These are phyloP conservation scores for Drosophila nasuta DNA, from an alignment of 1,140 invertebrate genomes.

Conservation along the genomic window DNA sequence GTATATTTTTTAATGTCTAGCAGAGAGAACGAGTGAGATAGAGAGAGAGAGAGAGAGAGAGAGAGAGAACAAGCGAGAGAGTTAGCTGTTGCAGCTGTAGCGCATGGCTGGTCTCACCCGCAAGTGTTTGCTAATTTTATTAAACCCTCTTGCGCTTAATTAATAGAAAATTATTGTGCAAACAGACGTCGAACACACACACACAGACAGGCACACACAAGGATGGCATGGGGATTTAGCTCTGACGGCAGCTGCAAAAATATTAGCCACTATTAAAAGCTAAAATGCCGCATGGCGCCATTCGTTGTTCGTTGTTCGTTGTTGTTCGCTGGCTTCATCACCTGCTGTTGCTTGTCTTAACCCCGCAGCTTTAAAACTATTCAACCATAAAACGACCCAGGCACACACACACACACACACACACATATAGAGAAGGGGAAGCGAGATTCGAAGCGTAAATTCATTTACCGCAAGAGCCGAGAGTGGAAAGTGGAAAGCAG, in stretches of 20 bases:
- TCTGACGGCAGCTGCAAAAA: slow-evolving; percentile 49
- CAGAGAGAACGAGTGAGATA: slow-evolving; percentile 1
- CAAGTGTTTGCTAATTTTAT: slow-evolving; percentile 82
- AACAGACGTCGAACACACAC: slow-evolving; percentile 45
- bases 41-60: neutral
- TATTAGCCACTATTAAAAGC: slow-evolving; percentile 66
- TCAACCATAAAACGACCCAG: slow-evolving; percentile 75
- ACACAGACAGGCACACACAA: slow-evolving; percentile 26
- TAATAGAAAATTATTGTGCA: slow-evolving; percentile 80
- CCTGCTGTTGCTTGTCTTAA: slow-evolving; percentile 46
- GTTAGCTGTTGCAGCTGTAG: slow-evolving; percentile 24
- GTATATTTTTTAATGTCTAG: slow-evolving; percentile 54
- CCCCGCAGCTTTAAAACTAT: slow-evolving; percentile 70
- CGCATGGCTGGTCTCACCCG: slow-evolving; percentile 28
- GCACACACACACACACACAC: slow-evolving; percentile 22
- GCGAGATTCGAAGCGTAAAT: slow-evolving; percentile 66
- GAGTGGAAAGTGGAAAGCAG: slow-evolving; percentile 16
- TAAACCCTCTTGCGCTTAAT: slow-evolving; percentile 75
- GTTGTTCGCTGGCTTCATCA: slow-evolving; percentile 40
- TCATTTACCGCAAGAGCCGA: slow-evolving; percentile 63
- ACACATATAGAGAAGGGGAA: neutral
- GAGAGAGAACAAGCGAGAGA: neutral
- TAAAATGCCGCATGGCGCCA: slow-evolving; percentile 40
- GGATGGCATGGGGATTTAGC: neutral
- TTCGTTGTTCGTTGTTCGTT: slow-evolving; percentile 20